Conservation (phyloP, 2,797 vertebrate species). For the Myiotriccus ornatus region DNA sequence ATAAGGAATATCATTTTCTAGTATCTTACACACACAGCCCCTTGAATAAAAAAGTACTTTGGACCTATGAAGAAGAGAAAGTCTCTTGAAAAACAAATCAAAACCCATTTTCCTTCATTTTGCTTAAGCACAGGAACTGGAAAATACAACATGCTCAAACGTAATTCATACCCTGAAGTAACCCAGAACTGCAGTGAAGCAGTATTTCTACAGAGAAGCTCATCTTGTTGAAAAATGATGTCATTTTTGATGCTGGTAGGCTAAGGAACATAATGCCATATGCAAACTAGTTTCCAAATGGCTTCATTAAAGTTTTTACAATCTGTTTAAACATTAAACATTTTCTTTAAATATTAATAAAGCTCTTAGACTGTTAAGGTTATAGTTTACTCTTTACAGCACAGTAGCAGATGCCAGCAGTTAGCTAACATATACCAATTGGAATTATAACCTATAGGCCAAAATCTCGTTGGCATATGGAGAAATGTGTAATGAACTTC, state of each 20-base stretch:
- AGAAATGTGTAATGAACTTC: not conserved
- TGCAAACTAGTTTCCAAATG: constrained; percentile 41
- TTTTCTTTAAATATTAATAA: constrained; percentile 66
- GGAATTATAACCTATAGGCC: not conserved
- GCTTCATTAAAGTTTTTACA: constrained; percentile 52
- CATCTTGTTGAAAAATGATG: not conserved
- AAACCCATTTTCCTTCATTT: not conserved
- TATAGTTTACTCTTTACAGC: constrained; percentile 18
- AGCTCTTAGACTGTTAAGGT: constrained; percentile 9
- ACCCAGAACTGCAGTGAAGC: not conserved
- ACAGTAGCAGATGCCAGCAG: constrained; percentile 11
- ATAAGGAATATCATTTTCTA: not conserved
- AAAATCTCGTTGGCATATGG: not conserved
- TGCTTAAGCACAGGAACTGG: not conserved
- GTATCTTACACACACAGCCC: not conserved
- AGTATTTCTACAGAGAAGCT: not conserved
- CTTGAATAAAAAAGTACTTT: not conserved
- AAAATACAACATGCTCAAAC: not conserved
- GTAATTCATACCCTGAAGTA: not conserved
- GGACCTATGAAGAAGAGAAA: not conserved
- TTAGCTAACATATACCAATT: not conserved
- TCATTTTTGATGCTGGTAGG: constrained; percentile 16
- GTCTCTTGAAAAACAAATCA: not conserved
- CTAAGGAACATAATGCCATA: constrained; percentile 20
- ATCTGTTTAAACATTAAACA: constrained; percentile 57